Evolutionary conservation across 2,797 vertebrate species (phyloP), one percentile per base, ranked within the genome.

Genomic region (Peromyscus nudipes): DNA sequence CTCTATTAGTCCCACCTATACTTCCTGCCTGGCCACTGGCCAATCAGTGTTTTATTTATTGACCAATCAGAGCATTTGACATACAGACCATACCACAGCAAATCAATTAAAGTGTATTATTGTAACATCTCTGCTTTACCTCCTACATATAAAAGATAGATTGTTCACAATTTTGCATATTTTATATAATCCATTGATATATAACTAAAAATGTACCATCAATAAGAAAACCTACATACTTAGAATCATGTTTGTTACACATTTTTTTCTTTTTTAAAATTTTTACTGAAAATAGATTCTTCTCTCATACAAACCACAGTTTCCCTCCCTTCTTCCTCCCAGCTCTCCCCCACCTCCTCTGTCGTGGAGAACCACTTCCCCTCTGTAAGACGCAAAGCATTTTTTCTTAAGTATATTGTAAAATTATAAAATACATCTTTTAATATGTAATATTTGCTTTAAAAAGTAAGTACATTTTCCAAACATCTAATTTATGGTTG

Each of bases 401-500:
- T 31, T 64, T 84, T 73, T 71, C 57, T 87, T 6, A 92, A 73
- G 8, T 31, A 43, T 46, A 31, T 5, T 71, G 21, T 37, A 37
- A 73, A 79, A 25, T 43, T 79, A 69, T 64, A 62, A 94, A 91
- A 67, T 34, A 75, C 37, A 1, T 64, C 92, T 71, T 11, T 64
- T 79, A 86, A 64, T 91, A 27, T 40, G 29, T 37, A 43, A 6
- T 62, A 83, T 79, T 94, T 84, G 29, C 14, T 94, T 73, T 37
- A 4, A 40, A 31, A 84, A 40, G 76, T 17, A 95, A 95, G 2
- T 46, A 57, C 25, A 85, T 19, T 0, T 25, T 67, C 25, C 12
- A 93, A 89, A 9, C 31, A 80, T 89, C 95, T 96, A 64, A 73
- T 92, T 95, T 7, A 19, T 60, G 34, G 19, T 89, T 96, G 23